Conservation (phyloP, 2,113 vertebrate genomes). For the Centrocercus urophasianus region DNA sequence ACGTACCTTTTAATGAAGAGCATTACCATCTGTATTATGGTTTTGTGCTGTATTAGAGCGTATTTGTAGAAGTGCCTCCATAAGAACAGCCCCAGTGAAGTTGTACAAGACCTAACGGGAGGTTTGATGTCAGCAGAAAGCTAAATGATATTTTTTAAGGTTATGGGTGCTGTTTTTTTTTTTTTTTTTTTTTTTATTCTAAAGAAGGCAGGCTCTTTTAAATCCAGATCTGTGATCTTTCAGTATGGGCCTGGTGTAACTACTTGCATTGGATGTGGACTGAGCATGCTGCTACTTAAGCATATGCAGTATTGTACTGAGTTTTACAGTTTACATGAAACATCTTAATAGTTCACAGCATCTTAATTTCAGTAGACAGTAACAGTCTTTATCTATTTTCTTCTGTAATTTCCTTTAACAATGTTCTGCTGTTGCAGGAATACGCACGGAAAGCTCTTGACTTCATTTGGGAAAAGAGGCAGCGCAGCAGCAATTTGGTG, state of each 20-base stretch:
- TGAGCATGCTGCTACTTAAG: not conserved
- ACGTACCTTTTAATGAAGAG: not conserved
- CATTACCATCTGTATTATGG: not conserved
- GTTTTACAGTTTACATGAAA: not conserved
- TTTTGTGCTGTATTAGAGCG: not conserved
- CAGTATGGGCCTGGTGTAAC: not conserved
- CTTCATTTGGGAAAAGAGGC: slow-evolving; percentile 98
- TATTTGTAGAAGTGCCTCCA: not conserved
- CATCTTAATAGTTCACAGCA: not conserved
- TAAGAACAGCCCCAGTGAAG: not conserved
- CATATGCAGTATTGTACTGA: not conserved
- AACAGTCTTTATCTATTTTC: not conserved
- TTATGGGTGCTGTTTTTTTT: no score
- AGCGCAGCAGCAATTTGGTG: slow-evolving; percentile 97
- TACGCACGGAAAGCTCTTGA: slow-evolving; percentile 95
- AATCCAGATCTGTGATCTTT: not conserved
- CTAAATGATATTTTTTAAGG: not conserved
- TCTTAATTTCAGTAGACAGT: not conserved
- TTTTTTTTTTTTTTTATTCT: no score
- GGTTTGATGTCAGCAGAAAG: not conserved
- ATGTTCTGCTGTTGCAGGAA: slow-evolving; percentile 75
- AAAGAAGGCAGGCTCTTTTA: not conserved
- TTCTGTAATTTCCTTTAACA: not conserved
- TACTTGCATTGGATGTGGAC: not conserved
- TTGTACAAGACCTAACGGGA: not conserved